These are phyloP conservation scores for Tenodera sinensis DNA, from an alignment of 2,888 invertebrate species.

Conservation along the genomic window DNA sequence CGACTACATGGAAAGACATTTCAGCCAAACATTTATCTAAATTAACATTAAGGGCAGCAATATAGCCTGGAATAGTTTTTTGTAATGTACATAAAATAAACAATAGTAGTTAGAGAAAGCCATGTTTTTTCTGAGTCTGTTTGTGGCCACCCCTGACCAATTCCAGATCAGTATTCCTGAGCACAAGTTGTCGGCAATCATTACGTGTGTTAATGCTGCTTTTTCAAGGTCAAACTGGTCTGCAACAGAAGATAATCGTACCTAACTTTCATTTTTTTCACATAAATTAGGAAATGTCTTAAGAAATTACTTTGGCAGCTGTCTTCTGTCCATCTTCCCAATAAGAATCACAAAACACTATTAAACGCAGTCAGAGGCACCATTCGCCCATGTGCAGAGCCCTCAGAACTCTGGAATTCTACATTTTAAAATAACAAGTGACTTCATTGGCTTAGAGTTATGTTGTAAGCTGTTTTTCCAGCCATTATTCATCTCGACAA, in stretches of 20 bases:
- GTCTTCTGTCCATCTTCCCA: background rate
- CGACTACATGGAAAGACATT: no score
- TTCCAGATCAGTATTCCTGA: background rate
- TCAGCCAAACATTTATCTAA: no score
- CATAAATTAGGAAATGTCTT: background rate
- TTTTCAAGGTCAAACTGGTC: background rate
- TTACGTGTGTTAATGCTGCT: background rate
- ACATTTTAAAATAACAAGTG: background rate
- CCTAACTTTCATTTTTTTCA: background rate
- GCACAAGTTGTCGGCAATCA: background rate
- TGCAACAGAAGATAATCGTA: background rate
- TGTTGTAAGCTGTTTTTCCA: no score
- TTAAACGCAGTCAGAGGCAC: background rate
- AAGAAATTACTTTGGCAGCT: background rate
- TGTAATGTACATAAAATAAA: no score
- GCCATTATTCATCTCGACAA: no score
- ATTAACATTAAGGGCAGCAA: no score
- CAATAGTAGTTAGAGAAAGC: no score
- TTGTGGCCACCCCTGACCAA: background rate
- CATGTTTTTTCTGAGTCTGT: no score
- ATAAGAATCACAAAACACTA: background rate
- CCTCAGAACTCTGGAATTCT: background rate
- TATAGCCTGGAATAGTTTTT: no score
- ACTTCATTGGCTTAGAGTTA: no score
- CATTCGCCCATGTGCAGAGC: no score